Evolutionary conservation across 1,140 invertebrate genomes (phyloP), one percentile per base, ranked within the genome.

Genomic region (Platyscapa corneri): DNA sequence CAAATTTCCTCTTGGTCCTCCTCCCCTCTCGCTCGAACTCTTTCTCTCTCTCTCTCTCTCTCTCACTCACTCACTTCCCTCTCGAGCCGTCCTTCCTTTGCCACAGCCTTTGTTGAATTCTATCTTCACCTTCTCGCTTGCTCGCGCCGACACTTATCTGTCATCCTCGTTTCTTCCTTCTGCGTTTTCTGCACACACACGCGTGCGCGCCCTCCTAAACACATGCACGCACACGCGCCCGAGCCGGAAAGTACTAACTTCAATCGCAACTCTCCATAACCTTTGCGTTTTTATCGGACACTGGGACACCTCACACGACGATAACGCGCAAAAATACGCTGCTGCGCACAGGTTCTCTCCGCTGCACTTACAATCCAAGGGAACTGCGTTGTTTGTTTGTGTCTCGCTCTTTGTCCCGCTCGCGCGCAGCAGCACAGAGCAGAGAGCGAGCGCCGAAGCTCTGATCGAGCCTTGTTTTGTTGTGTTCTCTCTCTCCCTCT

Each of bases 331-430:
- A 60, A 60, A 60, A 18, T 18, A 18, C 49, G 10, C 23, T 42
- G 86, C 87, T 77, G 86, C 75, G 86, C 90, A 88, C 89, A 88
- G 86, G 72, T 3, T 23, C 23, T 56, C 46, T 77, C 74, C 42
- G 74, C 87, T 88, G 30, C 12, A 53, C 49, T 53, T 20, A 83
- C 86, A 89, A 88, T 89, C 87, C 86, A 88, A 89, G 89, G 90
- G 87, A 91, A 93, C 90, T 92, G 91, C 91, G 91, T 90, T 91
- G 90, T 90, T 91, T 89, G 78, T 82, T 85, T 85, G 78, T 81
- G 60, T 76, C 79, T 82, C 84, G 49, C 78, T 82, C 90, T 92
- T 92, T 93, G 92, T 93, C 90, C 90, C 84, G 34, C 83, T 82
- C n/a, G 56, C 70, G 70, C 32, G 23, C 49, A 18, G 8, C 49